Base-by-base conservation (phyloP, 2,797 vertebrate genomes). In the Acanthornis magna region DNA sequence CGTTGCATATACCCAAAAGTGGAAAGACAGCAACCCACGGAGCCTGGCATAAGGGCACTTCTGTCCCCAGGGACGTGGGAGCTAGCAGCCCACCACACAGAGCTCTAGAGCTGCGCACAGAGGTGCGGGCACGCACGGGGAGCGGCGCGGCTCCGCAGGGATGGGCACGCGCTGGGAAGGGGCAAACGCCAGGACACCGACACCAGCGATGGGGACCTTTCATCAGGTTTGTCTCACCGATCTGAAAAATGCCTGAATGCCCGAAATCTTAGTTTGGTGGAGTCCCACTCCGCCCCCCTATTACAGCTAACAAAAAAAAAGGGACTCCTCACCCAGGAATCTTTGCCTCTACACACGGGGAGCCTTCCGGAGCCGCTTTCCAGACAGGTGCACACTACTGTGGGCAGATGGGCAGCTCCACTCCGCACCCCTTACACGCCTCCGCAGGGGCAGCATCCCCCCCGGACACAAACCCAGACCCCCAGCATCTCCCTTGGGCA, bases 221-320 rank as follows among this genome's bases (percentile, higher is more conserved):
- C 0, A 0, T 4, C 61, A 48, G 15, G 23, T 48, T 77, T 58
- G 61, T 7, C 74, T 21, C 36, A 51, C 3, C 1, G 0, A 11
- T 3, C 47, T 55, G 29, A 34, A 20, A 62, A 65, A 57, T 1
- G 14, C 36, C 29, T 5, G 16, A 54, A 61, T 4, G 27, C 16
- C 55, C n/a, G 1, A 60, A 72, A 76, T 12, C 38, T 40, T 21
- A 2, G 6, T 36, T 74, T 29, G 23, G 43, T 1, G 42, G 34
- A 43, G 4, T 20, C 11, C 16, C 10, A 12, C 10, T 12, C 18
- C 4, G 3, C 1, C 9, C 5, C 5, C 4, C 10, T 7, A 3
- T 10, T 36, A 27, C 23, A 54, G 5, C 42, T 32, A 40, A 17
- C 17, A 53, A 75, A 75, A 78, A 55, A 30, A 22, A 54, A 58